Base-by-base conservation (phyloP, 2,113 vertebrate species). In the Puffinus mauretanicus region DNA sequence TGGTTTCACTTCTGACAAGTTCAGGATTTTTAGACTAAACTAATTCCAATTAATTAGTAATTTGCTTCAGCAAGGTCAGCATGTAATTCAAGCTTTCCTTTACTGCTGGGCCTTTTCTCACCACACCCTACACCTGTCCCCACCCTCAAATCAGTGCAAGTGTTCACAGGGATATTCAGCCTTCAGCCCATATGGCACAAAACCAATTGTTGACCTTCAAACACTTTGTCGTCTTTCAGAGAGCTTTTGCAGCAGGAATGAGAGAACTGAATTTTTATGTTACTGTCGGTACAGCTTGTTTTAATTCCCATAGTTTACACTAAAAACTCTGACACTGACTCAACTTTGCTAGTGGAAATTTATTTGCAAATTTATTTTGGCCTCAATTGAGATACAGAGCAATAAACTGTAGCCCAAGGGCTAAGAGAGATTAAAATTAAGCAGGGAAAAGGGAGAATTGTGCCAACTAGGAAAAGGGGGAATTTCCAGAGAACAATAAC, bases 401-500 rank as follows among this genome's bases (percentile, higher is more conserved):
- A 95, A 90, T 94, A 93, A 44, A 62, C 80, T 75, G 25, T 95
- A 90, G 88, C 86, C 93, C 54, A 70, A 93, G 79, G 90, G 66
- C 89, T 93, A 72, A 88, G 52, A 88, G 64, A 95, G 70, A 96
- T 88, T 91, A 89, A 96, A 92, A 90, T 78, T 82, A 95, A 91
- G 32, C 34, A 89, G 86, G 47, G 55, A 78, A 87, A 88, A 94
- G 46, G 46, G 66, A 87, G 54, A 95, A 92, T 66, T 86, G 34
- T 90, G 69, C 84, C 88, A 97, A 16, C 38, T 82, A 86, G 81
- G 65, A 93, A 95, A 93, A 94, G 64, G n/a, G 29, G 57, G 52
- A 66, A 67, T 90, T 93, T 90, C 85, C 67, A 93, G 87, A 91
- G 78, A 92, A 78, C 55, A 69, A 32, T 94, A 84, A 72, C 20